These are phyloP conservation scores for Berghia stephanieae DNA, from an alignment of 1,140 invertebrate genomes.

Conservation along the genomic window DNA sequence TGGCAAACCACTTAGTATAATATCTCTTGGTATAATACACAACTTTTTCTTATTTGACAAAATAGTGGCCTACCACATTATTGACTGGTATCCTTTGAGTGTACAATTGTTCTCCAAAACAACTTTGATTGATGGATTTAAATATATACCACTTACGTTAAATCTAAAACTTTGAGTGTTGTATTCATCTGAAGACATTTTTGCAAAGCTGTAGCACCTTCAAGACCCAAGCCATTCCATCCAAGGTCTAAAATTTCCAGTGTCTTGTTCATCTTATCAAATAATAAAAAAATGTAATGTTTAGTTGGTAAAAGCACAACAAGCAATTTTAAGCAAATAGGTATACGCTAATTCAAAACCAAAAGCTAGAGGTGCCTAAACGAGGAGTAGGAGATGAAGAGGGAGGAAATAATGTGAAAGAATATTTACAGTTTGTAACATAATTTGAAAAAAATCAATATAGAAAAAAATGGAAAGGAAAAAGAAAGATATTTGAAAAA, in stretches of 20 bases:
- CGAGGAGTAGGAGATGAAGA: background rate
- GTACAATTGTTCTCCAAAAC: no score
- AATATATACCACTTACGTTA: slow-evolving; percentile 47
- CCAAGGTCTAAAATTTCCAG: slow-evolving; percentile 57
- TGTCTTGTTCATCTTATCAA: slow-evolving; percentile 48
- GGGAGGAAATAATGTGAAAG: background rate
- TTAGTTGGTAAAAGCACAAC: background rate
- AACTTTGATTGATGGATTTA: background rate
- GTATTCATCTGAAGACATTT: slow-evolving; percentile 49
- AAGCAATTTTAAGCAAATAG: background rate
- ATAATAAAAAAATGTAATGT: slow-evolving; percentile 6
- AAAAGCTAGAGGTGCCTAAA: no score
- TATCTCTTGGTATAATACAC: background rate
- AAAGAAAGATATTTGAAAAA: no score
- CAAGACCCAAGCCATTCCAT: slow-evolving; percentile 57
- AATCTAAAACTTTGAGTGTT: slow-evolving; percentile 53
- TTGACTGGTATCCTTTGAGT: no score
- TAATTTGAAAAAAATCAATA: slow-evolving; percentile 1
- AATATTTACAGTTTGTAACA: background rate
- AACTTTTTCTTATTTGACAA: background rate
- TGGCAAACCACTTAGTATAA: background rate
- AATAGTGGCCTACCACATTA: no score
- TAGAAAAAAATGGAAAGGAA: no score
- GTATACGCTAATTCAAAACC: background rate
- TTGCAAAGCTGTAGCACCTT: slow-evolving; percentile 47